These are phyloP conservation scores for Micrastur ruficollis DNA, from an alignment of 2,797 vertebrate species.

Conservation along the genomic window DNA sequence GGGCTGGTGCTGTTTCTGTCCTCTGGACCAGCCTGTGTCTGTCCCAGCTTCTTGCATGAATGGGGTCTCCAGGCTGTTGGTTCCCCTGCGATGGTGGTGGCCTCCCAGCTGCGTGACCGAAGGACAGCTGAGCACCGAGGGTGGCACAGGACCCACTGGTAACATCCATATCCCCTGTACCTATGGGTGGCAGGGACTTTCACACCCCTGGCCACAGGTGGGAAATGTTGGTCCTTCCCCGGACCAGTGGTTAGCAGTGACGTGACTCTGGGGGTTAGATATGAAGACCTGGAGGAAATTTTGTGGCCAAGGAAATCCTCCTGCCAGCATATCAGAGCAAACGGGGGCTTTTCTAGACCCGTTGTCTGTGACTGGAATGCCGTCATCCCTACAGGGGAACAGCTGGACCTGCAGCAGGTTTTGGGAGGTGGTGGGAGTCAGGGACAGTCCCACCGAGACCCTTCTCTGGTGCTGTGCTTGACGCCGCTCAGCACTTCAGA, in stretches of 20 bases:
- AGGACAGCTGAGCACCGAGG: accelerated
- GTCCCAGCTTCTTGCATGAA: not conserved
- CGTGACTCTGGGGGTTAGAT: accelerated
- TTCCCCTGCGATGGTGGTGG: not conserved
- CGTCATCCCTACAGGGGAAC: not conserved
- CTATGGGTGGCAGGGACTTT: not conserved
- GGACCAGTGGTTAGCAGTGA: not conserved
- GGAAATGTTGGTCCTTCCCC: not conserved
- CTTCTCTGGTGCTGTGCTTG: not conserved
- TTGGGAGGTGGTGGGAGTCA: not conserved
- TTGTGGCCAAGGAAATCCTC: not conserved
- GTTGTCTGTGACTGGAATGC: accelerated
- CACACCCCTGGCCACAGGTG: not conserved
- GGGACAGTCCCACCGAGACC: not conserved
- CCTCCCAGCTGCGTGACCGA: not conserved
- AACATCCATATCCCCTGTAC: not conserved
- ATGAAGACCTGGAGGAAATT: not conserved
- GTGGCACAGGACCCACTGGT: not conserved
- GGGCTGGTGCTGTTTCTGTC: not conserved
- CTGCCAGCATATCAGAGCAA: not conserved
- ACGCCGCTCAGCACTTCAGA: not conserved
- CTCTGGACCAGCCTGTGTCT: not conserved
- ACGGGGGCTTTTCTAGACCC: accelerated
- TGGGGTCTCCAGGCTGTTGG: not conserved
- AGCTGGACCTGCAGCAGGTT: not conserved